Percentiles rank a stretch among this genome's conserved stretches.
Evolutionary conservation across 1,140 invertebrate species (phyloP).

Genomic region (Grapholita molesta): DNA sequence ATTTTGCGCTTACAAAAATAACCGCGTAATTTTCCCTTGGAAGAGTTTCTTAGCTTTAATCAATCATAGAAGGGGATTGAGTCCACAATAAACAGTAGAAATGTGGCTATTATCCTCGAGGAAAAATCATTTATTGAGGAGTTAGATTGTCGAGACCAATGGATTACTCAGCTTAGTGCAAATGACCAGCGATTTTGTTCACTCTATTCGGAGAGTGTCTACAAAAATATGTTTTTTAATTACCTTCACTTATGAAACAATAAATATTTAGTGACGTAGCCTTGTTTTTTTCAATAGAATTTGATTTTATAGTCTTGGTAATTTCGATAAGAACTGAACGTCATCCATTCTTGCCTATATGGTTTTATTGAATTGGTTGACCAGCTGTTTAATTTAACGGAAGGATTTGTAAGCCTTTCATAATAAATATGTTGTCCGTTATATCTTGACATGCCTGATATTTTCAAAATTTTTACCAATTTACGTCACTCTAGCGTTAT

Average conservation of each 20-base stretch:
- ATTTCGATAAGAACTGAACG: too few species aligned
- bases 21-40: constrained; percentile 41
- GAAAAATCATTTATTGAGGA: constrained; percentile 51
- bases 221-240: not conserved
- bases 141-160: constrained; percentile 34
- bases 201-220: not conserved
- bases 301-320: too few species aligned
- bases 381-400: too few species aligned
- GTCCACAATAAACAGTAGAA: constrained; percentile 48
- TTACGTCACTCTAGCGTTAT: too few species aligned
- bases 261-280: not conserved
- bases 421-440: too few species aligned
- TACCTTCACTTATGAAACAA: not conserved
- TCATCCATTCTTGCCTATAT: too few species aligned
- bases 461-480: too few species aligned
- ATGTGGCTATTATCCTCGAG: constrained; percentile 41
- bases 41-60: constrained; percentile 46
- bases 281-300: too few species aligned
- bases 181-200: constrained; percentile 11
- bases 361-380: too few species aligned
- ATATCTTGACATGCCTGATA: too few species aligned
- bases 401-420: too few species aligned
- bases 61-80: constrained; percentile 45
- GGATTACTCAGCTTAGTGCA: constrained; percentile 31
- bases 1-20: constrained; percentile 28